Evolutionary conservation across 2,888 invertebrate genomes (phyloP).

Genomic region (Ormyrus thymus): DNA sequence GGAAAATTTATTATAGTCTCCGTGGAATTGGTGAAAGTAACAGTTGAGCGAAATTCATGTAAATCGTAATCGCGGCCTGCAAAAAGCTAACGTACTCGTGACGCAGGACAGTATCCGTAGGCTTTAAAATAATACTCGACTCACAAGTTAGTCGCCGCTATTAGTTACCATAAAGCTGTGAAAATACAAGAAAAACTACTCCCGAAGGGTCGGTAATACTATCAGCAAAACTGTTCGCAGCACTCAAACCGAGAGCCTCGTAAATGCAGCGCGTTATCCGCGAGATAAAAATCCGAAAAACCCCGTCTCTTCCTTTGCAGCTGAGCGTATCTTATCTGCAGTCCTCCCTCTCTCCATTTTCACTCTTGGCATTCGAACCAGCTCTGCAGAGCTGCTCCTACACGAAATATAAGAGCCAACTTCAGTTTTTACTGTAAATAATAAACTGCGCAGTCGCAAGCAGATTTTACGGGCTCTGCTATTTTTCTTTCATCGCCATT

Average conservation of each 20-base stretch:
- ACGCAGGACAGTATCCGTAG: no score
- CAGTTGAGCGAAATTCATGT: no score
- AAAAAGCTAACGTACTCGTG: no score
- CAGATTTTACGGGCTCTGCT: no score
- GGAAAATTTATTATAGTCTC: no score
- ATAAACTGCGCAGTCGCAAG: background rate
- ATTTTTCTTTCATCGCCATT: no score
- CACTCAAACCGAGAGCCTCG: background rate
- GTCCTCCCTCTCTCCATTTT: background rate
- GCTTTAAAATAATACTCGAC: no score
- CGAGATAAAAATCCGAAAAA: constrained; percentile 51
- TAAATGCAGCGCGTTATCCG: constrained; percentile 50
- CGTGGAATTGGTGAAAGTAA: no score
- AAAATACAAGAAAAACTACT: constrained; percentile 38
- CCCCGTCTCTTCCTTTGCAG: constrained; percentile 8
- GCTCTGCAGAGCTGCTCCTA: background rate
- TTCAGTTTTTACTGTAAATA: no score
- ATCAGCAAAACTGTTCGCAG: constrained; percentile 25
- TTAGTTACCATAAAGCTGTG: constrained; percentile 8
- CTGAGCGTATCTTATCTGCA: constrained; percentile 42
- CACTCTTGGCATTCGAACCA: background rate
- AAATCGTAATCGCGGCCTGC: no score
- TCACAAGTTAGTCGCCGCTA: background rate
- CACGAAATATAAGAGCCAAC: no score
- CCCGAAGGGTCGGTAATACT: constrained; percentile 23